Evolutionary conservation across 2,888 invertebrate species (phyloP).

Genomic region (Nematopogon swammerdamellus): DNA sequence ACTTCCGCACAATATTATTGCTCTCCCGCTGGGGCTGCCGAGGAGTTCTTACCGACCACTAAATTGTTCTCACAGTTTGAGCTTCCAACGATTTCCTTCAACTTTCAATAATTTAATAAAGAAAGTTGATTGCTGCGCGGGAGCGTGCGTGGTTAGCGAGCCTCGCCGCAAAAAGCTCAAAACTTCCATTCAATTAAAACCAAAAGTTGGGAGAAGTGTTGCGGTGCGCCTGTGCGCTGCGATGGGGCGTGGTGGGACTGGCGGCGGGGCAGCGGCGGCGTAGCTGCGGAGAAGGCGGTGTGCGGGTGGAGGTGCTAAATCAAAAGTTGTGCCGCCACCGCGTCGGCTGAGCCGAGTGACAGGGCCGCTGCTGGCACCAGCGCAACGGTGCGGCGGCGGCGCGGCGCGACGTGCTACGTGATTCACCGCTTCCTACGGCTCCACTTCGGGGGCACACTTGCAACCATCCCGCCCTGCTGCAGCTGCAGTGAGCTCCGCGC

Average conservation of each 20-base stretch:
- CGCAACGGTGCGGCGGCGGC: not conserved
- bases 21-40: too few relatives aligned
- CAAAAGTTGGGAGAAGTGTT: constrained; percentile 51
- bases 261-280: constrained; percentile 13
- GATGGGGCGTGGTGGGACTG: constrained; percentile 15
- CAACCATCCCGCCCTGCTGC: too few relatives aligned
- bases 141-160: constrained; percentile 51
- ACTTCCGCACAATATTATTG: too few relatives aligned
- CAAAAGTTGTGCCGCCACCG: constrained; percentile 20
- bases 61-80: too few relatives aligned
- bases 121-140: constrained; percentile 42
- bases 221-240: constrained; percentile 15
- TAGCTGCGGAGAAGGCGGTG: too few relatives aligned
- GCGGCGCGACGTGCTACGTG: not conserved
- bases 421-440: not conserved
- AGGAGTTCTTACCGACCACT: too few relatives aligned
- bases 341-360: not conserved
- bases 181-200: constrained; percentile 56
- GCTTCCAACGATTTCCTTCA: too few relatives aligned
- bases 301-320: constrained; percentile 20
- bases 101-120: constrained; percentile 57
- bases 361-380: not conserved
- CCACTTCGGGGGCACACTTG: too few relatives aligned
- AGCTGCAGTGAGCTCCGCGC: too few relatives aligned
- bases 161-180: constrained; percentile 54